Percentiles rank a stretch among this genome's conserved stretches.
Conservation (phyloP, 2,888 invertebrate species). For the Drosophila hawaiiensis region DNA sequence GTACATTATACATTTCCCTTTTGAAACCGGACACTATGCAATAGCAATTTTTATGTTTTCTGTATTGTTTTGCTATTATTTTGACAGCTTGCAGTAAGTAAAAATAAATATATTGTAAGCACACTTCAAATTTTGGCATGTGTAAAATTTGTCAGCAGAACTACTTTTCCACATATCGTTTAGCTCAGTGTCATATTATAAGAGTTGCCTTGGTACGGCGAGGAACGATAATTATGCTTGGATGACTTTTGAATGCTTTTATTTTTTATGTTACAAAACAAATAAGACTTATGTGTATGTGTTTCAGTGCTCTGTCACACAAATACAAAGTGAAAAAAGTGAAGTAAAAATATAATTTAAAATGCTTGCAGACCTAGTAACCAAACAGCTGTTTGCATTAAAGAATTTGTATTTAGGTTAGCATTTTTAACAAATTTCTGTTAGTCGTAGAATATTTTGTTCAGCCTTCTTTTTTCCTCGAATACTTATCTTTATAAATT, state of each 20-base stretch:
- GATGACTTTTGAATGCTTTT: background rate
- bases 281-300: background rate
- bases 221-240: background rate
- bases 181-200: background rate
- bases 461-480: background rate
- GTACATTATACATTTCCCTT: background rate
- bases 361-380: background rate
- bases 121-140: background rate
- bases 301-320: background rate
- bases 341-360: background rate
- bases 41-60: background rate
- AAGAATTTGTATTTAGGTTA: background rate
- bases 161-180: background rate
- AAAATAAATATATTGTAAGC: background rate
- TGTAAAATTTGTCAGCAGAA: background rate
- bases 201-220: background rate
- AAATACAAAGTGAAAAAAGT: background rate
- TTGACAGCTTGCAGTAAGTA: background rate
- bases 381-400: background rate
- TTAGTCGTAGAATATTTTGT: background rate
- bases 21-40: background rate
- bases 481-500: background rate
- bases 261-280: background rate
- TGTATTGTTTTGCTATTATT: background rate
- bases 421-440: background rate